A percentile compares a stretch with the other conserved stretches of the same genome.
These are phyloP conservation scores for Botia almorhae DNA, from an alignment of 2,797 vertebrate species.

Conservation along the genomic window DNA sequence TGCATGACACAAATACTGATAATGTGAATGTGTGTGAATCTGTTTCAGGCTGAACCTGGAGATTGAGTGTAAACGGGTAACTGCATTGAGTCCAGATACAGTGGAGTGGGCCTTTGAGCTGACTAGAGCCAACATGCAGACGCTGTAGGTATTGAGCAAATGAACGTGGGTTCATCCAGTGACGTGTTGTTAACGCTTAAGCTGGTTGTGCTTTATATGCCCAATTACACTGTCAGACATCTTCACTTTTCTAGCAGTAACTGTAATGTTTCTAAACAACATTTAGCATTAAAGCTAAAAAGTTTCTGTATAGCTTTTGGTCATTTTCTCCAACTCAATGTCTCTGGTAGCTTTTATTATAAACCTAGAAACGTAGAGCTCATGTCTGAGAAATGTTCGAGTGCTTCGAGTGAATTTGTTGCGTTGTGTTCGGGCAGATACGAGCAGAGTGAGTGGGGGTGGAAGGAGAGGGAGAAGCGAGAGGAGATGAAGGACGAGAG, in stretches of 20 bases:
- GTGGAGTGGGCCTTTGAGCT: constrained; percentile 95
- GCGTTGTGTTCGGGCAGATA: constrained; percentile 75
- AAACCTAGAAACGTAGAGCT: background rate
- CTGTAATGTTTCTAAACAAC: too few species aligned
- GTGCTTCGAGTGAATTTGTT: background rate
- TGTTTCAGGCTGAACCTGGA: constrained; percentile 84
- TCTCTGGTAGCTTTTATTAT: too few species aligned
- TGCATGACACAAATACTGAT: background rate
- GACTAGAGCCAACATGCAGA: constrained; percentile 94
- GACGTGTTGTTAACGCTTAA: constrained; percentile 25
- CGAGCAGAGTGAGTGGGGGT: constrained; percentile 96
- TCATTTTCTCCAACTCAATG: too few species aligned
- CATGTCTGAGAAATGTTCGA: background rate
- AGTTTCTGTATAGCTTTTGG: too few species aligned
- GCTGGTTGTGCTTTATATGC: background rate
- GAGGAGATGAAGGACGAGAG: constrained; percentile 93
- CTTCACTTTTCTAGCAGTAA: background rate
- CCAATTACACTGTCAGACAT: background rate
- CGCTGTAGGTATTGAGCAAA: constrained; percentile 81
- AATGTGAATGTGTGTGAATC: constrained; percentile 35
- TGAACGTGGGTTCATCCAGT: background rate
- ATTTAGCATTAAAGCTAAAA: too few species aligned
- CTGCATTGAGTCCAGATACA: constrained; percentile 83
- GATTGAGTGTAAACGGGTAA: constrained; percentile 90
- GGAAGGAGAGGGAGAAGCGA: constrained; percentile 94